Evolutionary conservation across 2,113 vertebrate species (phyloP).

Genomic region (Tapirus terrestris): DNA sequence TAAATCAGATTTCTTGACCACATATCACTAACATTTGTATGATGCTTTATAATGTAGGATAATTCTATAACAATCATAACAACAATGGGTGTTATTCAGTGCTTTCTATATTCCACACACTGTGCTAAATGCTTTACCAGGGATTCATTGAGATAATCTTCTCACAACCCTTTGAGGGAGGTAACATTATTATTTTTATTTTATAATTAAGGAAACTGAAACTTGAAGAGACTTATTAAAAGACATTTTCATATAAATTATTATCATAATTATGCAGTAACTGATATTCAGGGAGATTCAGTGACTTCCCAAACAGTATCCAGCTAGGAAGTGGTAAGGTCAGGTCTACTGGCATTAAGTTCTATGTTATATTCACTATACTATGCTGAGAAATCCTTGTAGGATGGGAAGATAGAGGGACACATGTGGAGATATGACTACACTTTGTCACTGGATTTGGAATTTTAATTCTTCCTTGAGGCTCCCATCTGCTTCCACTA

Average conservation of each 20-base stretch:
- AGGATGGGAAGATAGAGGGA: not conserved
- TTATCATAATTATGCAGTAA: not conserved
- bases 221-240: not conserved
- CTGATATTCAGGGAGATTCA: not conserved
- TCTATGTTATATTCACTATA: not conserved
- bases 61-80: not conserved
- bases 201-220: not conserved
- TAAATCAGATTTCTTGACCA: not conserved
- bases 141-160: not conserved
- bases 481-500: not conserved
- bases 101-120: not conserved
- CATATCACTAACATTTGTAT: not conserved
- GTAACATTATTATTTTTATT: not conserved
- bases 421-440: rapidly evolving
- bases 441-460: not conserved
- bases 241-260: not conserved
- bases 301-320: not conserved
- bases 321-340: not conserved
- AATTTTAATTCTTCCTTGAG: not conserved
- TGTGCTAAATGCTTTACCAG: not conserved
- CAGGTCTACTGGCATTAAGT: not conserved
- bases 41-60: not conserved
- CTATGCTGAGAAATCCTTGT: not conserved
- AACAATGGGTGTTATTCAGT: too few species aligned
- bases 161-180: not conserved